A percentile compares a stretch with the other conserved stretches of the same genome.
These are phyloP conservation scores for Carterocephalus palaemon DNA, from an alignment of 2,888 invertebrate species.

Conservation along the genomic window DNA sequence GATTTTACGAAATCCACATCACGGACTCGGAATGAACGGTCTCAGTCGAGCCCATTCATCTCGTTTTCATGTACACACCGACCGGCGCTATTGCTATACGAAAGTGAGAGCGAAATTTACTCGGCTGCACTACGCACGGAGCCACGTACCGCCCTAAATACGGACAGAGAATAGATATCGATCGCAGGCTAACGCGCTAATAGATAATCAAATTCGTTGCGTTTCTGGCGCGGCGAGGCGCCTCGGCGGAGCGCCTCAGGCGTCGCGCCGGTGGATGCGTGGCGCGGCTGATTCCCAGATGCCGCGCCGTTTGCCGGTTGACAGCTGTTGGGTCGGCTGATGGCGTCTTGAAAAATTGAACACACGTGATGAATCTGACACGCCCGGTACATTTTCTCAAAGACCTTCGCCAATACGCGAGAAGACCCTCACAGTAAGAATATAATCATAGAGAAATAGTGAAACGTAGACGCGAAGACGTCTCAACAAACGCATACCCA, in stretches of 20 bases:
- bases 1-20: slow-evolving; percentile 75
- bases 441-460: no score
- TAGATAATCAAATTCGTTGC: slow-evolving; percentile 36
- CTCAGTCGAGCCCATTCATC: slow-evolving; percentile 74
- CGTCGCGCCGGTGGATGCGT: no score
- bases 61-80: slow-evolving; percentile 74
- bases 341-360: slow-evolving; percentile 1
- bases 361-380: no score
- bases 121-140: slow-evolving; percentile 65
- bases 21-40: slow-evolving; percentile 69
- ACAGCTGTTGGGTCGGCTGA: slow-evolving; percentile 21
- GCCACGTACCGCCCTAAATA: slow-evolving; percentile 61
- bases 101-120: slow-evolving; percentile 77
- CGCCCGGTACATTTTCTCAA: no score
- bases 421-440: neutral
- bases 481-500: slow-evolving; percentile 1
- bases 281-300: no score
- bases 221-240: slow-evolving; percentile 6
- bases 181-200: slow-evolving; percentile 41
- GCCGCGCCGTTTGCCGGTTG: slow-evolving; percentile 22
- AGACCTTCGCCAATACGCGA: no score
- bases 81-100: slow-evolving; percentile 69
- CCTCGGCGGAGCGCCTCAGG: neutral
- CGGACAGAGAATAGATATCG: slow-evolving; percentile 55
- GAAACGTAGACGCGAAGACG: no score